Percentiles rank a stretch among this genome's conserved stretches.
Evolutionary conservation across 2,888 invertebrate species (phyloP).

Genomic region (Apodemia zela): DNA sequence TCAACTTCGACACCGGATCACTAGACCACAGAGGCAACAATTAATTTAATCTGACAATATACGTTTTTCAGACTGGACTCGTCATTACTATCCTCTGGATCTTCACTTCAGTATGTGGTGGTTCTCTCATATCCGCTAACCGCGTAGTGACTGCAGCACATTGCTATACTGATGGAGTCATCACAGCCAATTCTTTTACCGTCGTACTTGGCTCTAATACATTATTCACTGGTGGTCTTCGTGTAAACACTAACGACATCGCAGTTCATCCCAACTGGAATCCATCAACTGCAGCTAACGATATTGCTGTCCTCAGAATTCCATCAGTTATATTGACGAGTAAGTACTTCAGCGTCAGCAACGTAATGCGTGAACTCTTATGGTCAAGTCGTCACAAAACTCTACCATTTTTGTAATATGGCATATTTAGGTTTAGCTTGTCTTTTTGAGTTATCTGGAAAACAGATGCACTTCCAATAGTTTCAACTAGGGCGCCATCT

Average conservation of each 20-base stretch:
- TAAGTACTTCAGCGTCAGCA: too few species aligned
- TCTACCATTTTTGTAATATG: too few species aligned
- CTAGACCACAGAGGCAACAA: too few species aligned
- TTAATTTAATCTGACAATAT: too few species aligned
- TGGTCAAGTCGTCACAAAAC: too few species aligned
- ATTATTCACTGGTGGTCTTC: conserved; percentile 46
- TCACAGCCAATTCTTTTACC: conserved; percentile 41
- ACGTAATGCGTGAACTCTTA: too few species aligned
- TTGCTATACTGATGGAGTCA: conserved; percentile 42
- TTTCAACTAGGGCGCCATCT: too few species aligned
- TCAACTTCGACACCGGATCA: too few species aligned
- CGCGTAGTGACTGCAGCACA: conserved; percentile 51
- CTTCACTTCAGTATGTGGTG: conserved; percentile 51
- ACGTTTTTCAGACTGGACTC: conserved; percentile 44
- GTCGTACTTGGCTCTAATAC: conserved; percentile 50
- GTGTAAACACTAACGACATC: conserved; percentile 37
- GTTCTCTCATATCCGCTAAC: conserved; percentile 39
- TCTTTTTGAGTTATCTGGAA: too few species aligned
- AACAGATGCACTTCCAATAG: too few species aligned
- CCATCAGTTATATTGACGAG: too few species aligned
- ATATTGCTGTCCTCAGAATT: conserved; percentile 42
- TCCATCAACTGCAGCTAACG: conserved; percentile 39
- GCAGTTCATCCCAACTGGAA: conserved; percentile 45
- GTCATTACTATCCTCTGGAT: conserved; percentile 43
- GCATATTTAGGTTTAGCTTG: too few species aligned